Evolutionary conservation across 2,888 invertebrate genomes (phyloP).

Genomic region (Ligdia adustata): DNA sequence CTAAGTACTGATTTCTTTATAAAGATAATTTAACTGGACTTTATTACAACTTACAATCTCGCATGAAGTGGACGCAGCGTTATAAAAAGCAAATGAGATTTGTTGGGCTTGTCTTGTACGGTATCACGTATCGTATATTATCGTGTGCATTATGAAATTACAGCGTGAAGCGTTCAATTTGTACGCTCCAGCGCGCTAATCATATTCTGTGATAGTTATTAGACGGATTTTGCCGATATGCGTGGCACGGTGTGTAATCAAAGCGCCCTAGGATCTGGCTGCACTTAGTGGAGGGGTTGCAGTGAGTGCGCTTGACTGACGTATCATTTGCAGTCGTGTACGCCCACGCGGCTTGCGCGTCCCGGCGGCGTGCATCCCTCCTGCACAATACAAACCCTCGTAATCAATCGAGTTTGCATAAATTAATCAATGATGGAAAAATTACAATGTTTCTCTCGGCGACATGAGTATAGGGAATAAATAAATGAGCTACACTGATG

Average conservation of each 20-base stretch:
- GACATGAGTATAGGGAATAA: background rate
- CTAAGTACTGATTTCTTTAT: background rate
- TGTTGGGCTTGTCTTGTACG: slow-evolving; percentile 2
- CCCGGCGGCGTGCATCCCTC: slow-evolving; percentile 13
- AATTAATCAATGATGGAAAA: slow-evolving; percentile 18
- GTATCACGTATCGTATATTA: slow-evolving; percentile 12
- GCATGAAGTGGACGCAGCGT: background rate
- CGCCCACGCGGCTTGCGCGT: slow-evolving; percentile 57
- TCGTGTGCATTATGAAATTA: slow-evolving; percentile 27
- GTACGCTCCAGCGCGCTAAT: slow-evolving; percentile 39
- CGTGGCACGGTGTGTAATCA: slow-evolving; percentile 48
- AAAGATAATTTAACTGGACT: background rate
- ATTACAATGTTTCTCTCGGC: slow-evolving; percentile 2
- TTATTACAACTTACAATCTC: background rate
- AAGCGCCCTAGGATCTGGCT: slow-evolving; percentile 39
- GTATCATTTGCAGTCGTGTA: slow-evolving; percentile 74
- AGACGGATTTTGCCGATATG: slow-evolving; percentile 39
- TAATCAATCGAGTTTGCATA: slow-evolving; percentile 25
- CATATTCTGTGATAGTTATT: slow-evolving; percentile 44
- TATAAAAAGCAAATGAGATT: slow-evolving; percentile 10
- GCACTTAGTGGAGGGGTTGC: slow-evolving; percentile 28
- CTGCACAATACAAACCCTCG: slow-evolving; percentile 3
- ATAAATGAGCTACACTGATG: no score
- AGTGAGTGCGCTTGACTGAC: slow-evolving; percentile 72
- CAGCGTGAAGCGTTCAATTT: slow-evolving; percentile 31